Conservation (phyloP, 2,888 invertebrate species). For the Crioceris asparagi region DNA sequence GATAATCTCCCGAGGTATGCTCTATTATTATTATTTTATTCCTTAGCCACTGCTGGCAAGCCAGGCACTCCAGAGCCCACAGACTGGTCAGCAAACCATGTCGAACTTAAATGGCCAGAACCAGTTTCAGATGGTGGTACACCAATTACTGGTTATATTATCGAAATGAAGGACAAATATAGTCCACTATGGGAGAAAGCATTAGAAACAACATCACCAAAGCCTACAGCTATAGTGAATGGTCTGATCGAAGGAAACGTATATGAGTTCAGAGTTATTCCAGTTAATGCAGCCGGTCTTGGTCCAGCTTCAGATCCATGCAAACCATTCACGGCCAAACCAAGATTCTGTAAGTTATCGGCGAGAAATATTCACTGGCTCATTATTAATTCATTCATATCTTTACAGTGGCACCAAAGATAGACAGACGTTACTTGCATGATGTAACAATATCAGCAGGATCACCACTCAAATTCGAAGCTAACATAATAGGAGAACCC, state of each 20-base stretch:
- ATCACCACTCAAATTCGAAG: constrained; percentile 85
- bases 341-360: constrained; percentile 55
- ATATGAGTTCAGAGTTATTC: constrained; percentile 92
- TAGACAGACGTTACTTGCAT: constrained; percentile 84
- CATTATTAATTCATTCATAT: constrained; percentile 10
- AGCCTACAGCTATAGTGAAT: constrained; percentile 69
- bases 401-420: constrained; percentile 86
- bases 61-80: constrained; percentile 84
- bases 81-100: constrained; percentile 89
- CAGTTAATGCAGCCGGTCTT: constrained; percentile 89
- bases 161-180: constrained; percentile 89
- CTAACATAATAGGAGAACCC: constrained; percentile 89
- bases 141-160: constrained; percentile 84
- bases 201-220: constrained; percentile 65
- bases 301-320: constrained; percentile 85
- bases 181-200: constrained; percentile 91
- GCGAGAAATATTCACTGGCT: no score
- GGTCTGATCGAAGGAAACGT: constrained; percentile 92
- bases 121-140: constrained; percentile 88
- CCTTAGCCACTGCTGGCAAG: constrained; percentile 67
- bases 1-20: no score
- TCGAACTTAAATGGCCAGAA: constrained; percentile 83
- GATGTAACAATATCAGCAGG: constrained; percentile 88
- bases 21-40: no score
- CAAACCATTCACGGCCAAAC: constrained; percentile 77